phyloP scores from a whole-genome alignment of 2,113 vertebrate genomes.

The human region GRCh38 chrX:22921501-22922000 shows the following conservation, averaged over 20 bases:
- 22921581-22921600: background rate
- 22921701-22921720: background rate
- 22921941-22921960: background rate
- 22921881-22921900: background rate
- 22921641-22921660: background rate
- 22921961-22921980: background rate
- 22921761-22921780: background rate
- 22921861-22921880: background rate
- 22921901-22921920: background rate
- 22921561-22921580: background rate
- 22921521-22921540: background rate
- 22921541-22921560: background rate
- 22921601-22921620: background rate
- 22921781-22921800: background rate
- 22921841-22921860: background rate
- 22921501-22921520: slow-evolving; percentile 21
- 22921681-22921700: background rate
- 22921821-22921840: background rate
- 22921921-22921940: background rate
- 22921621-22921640: background rate
- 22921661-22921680: background rate
- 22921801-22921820: background rate
- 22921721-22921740: background rate
- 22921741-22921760: background rate
- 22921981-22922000: background rate